A percentile compares a stretch with the other conserved stretches of the same genome.
Conservation (phyloP, 2,797 vertebrate genomes). For the Myotis myotis region DNA sequence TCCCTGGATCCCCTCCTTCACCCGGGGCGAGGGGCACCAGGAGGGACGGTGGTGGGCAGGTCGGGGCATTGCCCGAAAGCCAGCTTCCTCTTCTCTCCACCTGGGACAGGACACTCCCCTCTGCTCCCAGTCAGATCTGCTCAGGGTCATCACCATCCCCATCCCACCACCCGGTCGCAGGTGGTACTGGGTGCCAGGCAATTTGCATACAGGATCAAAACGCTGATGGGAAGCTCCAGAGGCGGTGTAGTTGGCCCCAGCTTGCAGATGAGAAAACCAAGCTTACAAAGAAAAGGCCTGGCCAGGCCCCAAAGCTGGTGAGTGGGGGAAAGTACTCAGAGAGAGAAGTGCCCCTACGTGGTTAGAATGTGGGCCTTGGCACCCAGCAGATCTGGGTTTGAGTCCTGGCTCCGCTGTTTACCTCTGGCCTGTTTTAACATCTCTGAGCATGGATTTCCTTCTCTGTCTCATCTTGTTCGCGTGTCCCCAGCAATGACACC, state of each 20-base stretch:
- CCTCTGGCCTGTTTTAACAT: background rate
- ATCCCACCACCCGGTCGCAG: background rate
- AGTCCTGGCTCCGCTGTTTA: no score
- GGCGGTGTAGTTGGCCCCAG: background rate
- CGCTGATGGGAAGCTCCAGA: background rate
- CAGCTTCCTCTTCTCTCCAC: background rate
- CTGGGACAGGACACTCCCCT: background rate
- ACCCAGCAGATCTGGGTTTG: background rate
- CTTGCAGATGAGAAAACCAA: background rate
- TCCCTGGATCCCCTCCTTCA: background rate
- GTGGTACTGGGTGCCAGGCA: background rate
- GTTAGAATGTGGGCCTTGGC: background rate
- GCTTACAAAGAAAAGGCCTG: background rate
- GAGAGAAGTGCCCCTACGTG: no score
- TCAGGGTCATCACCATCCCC: background rate
- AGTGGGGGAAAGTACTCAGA: background rate
- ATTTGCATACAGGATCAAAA: background rate
- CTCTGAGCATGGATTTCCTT: background rate
- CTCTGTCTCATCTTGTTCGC: background rate
- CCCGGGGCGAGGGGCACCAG: background rate
- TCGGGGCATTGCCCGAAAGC: no score
- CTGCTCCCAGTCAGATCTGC: background rate
- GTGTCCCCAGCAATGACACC: background rate
- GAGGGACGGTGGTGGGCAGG: background rate
- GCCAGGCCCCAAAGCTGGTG: background rate